Base-by-base conservation (phyloP, 2,888 invertebrate genomes). In the Rambutsinella grinnellia region DNA sequence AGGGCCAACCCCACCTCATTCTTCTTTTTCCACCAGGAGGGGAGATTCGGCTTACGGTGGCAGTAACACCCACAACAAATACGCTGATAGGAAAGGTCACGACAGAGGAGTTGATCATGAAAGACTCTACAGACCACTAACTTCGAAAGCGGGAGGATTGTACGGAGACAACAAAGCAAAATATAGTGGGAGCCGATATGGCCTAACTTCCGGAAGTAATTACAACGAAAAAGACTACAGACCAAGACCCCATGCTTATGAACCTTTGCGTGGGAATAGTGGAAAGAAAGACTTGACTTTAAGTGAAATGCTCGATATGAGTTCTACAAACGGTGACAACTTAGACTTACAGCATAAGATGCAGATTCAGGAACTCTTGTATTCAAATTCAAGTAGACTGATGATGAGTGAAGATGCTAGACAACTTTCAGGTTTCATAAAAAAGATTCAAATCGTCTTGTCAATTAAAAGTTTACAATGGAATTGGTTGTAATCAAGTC, bases 371-470 rank as follows among this genome's bases (percentile, higher is more conserved):
- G 81, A 83, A 44, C 76, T 82, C 36, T 74, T 83, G 13, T 83
- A 83, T 66, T 71, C 83, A 21, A 83, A 83, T 66, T 81, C 71
- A 65, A 79, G 79, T 58, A 80, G 74, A 60, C n/a, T n/a, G n/a
- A n/a, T n/a, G n/a, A 46, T 80, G 58, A 77, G 65, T 51, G 83
- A 83, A 56, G 83, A 82, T 65, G 81, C 80, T 54, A 78, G 83
- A 67, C 82, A 83, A 77, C 69, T 83, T 47, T 61, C 81, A 82
- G 83, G 83, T 83, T 79, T 71, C 70, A 61, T 15, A 28, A n/a
- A n/a, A 21, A n/a, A n/a, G n/a, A n/a, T n/a, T n/a, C n/a, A n/a
- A n/a, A n/a, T n/a, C n/a, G n/a, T n/a, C n/a, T n/a, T n/a, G n/a
- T n/a, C 10, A n/a, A 47, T 47, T 23, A 54, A 53, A 53, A 24